These are phyloP conservation scores for Chionodraco myersi DNA, from an alignment of 2,113 vertebrate genomes.

Conservation along the genomic window DNA sequence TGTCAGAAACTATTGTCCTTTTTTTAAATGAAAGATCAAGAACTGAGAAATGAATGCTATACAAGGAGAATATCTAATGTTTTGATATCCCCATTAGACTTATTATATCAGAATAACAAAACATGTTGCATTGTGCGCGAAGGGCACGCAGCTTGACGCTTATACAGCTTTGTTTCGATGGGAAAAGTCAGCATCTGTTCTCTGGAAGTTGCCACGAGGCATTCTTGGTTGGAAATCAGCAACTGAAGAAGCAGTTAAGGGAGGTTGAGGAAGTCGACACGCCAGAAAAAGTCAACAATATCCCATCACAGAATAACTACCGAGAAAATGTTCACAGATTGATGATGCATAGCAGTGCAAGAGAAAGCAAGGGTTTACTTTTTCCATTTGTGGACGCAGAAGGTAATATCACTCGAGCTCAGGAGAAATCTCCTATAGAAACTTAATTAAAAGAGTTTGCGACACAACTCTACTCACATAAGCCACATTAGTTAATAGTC, in stretches of 20 bases:
- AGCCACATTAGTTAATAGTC: not conserved
- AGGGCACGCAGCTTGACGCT: constrained; percentile 51
- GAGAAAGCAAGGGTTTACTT: not conserved
- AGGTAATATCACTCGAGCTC: not conserved
- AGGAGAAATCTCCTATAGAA: not conserved
- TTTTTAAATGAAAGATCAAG: not conserved
- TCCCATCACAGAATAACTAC: constrained; percentile 26
- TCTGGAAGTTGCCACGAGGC: constrained; percentile 42
- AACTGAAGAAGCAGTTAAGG: constrained; percentile 15
- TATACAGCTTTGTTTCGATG: constrained; percentile 44
- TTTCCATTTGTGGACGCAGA: not conserved
- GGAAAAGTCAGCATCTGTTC: constrained; percentile 58
- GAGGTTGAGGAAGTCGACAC: constrained; percentile 12
- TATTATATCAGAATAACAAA: constrained; percentile 43
- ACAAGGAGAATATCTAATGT: not conserved
- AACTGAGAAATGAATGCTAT: not conserved
- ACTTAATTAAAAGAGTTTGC: not conserved
- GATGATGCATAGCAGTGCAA: constrained; percentile 15
- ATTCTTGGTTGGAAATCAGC: constrained; percentile 40
- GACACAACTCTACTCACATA: not conserved
- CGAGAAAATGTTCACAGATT: not conserved
- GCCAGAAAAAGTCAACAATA: constrained; percentile 31
- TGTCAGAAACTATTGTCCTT: not conserved
- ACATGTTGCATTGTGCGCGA: constrained; percentile 32
- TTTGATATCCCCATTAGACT: constrained; percentile 13